phyloP scores from a whole-genome alignment of 2,888 invertebrate genomes.

The Dendrolimus houi region DNA sequence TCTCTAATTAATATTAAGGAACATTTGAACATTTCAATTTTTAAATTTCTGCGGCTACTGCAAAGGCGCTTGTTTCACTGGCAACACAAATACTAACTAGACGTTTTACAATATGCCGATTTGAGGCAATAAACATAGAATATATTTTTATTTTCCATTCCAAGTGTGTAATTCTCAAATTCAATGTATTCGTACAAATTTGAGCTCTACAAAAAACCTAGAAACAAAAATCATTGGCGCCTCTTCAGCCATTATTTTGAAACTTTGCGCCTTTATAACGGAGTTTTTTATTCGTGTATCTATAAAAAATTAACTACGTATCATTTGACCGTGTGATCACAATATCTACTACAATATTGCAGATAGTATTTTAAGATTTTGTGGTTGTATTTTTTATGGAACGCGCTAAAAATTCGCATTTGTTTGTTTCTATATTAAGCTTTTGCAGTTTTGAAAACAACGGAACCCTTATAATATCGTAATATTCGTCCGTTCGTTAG shows the following conservation, averaged over 20 bases:
- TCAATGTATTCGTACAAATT: background rate
- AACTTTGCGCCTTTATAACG: background rate
- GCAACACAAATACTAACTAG: conserved; percentile 1
- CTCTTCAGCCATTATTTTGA: background rate
- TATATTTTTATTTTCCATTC: background rate
- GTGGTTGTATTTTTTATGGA: background rate
- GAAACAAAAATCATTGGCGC: background rate
- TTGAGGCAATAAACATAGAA: background rate
- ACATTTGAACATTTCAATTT: no score
- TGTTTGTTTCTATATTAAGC: no score
- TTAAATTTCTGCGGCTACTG: background rate
- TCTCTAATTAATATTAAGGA: no score
- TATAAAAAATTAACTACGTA: conserved; percentile 17
- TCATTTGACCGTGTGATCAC: background rate
- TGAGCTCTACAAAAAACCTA: background rate
- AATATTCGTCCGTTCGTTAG: no score
- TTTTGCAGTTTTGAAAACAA: no score
- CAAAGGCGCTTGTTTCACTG: background rate
- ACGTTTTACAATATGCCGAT: conserved; percentile 2
- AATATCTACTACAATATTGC: background rate
- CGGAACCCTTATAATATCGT: no score
- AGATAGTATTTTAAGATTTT: background rate
- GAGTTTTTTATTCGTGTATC: conserved; percentile 6
- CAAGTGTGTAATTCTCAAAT: background rate
- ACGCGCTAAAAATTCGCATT: no score